Conservation (phyloP, 2,888 invertebrate species). For the Phyllotreta cruciferae region DNA sequence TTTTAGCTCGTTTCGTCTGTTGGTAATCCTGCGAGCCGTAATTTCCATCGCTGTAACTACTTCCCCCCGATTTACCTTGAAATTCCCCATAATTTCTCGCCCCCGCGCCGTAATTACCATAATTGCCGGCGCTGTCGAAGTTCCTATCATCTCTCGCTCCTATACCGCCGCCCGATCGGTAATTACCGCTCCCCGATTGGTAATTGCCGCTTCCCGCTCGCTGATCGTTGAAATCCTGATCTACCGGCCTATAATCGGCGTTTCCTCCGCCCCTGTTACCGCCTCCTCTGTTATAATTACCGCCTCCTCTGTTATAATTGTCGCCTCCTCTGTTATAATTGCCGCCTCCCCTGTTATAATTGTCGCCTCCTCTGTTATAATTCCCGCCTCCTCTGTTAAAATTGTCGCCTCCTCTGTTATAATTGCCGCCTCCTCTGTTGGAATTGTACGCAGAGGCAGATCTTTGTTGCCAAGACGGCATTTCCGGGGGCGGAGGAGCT, state of each 20-base stretch:
- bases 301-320: no score
- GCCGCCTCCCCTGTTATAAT: no score
- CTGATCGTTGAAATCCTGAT: constrained; percentile 32
- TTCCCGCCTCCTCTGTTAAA: no score
- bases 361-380: no score
- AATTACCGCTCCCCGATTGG: constrained; percentile 33
- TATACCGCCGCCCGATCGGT: constrained; percentile 30
- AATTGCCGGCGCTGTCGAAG: constrained; percentile 48
- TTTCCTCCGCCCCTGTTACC: constrained; percentile 16
- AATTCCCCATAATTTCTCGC: constrained; percentile 37
- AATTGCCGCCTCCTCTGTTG: constrained; percentile 58
- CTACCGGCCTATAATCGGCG: constrained; percentile 38
- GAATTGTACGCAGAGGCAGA: no score
- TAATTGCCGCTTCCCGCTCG: constrained; percentile 28
- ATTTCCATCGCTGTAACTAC: constrained; percentile 55
- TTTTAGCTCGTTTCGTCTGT: constrained; percentile 56
- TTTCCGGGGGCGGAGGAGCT: constrained; percentile 93
- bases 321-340: no score
- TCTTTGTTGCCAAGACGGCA: constrained; percentile 92
- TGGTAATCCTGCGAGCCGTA: constrained; percentile 49
- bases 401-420: no score
- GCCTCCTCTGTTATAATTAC: no score
- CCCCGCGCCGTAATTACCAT: constrained; percentile 26
- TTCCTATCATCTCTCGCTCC: constrained; percentile 33
- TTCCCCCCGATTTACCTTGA: constrained; percentile 52